Conservation (phyloP, 2,888 invertebrate species). For the Theodoxus fluviatilis region DNA sequence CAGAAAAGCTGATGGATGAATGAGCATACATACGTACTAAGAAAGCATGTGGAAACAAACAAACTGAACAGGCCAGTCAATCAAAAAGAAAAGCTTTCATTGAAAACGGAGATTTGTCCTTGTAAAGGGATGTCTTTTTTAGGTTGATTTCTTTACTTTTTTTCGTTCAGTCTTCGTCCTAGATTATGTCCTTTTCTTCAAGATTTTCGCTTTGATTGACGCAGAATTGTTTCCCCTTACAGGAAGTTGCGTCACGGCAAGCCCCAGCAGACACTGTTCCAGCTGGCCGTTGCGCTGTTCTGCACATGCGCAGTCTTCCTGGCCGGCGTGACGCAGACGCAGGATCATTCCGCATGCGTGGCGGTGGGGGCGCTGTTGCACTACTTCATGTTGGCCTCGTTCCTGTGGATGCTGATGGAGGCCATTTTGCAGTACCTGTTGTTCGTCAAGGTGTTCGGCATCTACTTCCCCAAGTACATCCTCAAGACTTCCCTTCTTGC, state of each 20-base stretch:
- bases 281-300: slow-evolving; percentile 73
- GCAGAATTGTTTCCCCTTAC: too few relatives aligned
- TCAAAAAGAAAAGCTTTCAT: too few relatives aligned
- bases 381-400: slow-evolving; percentile 69
- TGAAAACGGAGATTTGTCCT: too few relatives aligned
- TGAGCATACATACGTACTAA: too few relatives aligned
- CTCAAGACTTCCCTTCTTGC: slow-evolving; percentile 73
- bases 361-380: slow-evolving; percentile 72
- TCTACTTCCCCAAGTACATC: slow-evolving; percentile 70
- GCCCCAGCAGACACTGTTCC: slow-evolving; percentile 74
- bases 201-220: too few relatives aligned
- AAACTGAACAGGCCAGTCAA: too few relatives aligned
- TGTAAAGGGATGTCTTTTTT: too few relatives aligned
- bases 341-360: slow-evolving; percentile 68
- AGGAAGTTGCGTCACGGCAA: slow-evolving; percentile 72
- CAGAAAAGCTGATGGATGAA: too few relatives aligned
- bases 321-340: slow-evolving; percentile 54
- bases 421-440: slow-evolving; percentile 75
- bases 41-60: too few relatives aligned
- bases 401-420: slow-evolving; percentile 77
- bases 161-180: too few relatives aligned
- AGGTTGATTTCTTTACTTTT: too few relatives aligned
- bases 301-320: slow-evolving; percentile 69
- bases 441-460: slow-evolving; percentile 74
- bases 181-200: too few relatives aligned